phyloP scores from a whole-genome alignment of 2,113 vertebrate genomes.

The human region DNA sequence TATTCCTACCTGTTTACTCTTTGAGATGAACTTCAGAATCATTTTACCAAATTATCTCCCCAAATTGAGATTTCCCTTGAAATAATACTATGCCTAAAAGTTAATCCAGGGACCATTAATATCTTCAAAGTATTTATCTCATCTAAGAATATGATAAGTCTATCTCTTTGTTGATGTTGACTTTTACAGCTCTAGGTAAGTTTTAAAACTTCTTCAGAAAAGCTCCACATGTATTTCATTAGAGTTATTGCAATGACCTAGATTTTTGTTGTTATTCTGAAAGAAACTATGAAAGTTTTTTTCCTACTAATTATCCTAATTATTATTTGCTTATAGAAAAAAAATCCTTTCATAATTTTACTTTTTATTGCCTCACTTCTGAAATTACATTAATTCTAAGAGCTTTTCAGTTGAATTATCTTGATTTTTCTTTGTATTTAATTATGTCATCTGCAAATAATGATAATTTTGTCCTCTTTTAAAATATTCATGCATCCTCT shows the following conservation, averaged over 20 bases:
- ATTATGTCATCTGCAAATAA: slow-evolving; percentile 35
- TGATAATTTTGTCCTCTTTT: background rate
- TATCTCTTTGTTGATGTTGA: background rate
- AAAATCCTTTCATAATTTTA: background rate
- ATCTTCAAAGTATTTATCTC: background rate
- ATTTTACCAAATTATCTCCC: background rate
- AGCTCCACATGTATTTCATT: background rate
- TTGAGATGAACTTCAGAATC: background rate
- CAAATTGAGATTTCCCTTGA: background rate
- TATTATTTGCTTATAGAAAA: background rate
- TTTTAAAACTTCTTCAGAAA: background rate
- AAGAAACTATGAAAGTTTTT: background rate
- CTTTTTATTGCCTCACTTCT: background rate
- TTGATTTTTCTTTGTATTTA: background rate
- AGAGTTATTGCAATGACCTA: background rate
- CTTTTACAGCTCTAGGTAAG: background rate
- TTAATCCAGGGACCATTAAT: background rate
- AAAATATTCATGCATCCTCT: background rate
- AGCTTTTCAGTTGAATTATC: background rate
- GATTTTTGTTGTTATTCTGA: background rate
- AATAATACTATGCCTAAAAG: slow-evolving; percentile 26
- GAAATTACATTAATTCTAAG: background rate
- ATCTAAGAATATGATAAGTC: background rate
- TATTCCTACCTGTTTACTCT: background rate
- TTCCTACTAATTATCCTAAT: background rate